A percentile compares a stretch with the other conserved stretches of the same genome.
Evolutionary conservation across 92 coral and sea anemone genomes (phyloP).

Genomic region (Phenganax stokvisi): DNA sequence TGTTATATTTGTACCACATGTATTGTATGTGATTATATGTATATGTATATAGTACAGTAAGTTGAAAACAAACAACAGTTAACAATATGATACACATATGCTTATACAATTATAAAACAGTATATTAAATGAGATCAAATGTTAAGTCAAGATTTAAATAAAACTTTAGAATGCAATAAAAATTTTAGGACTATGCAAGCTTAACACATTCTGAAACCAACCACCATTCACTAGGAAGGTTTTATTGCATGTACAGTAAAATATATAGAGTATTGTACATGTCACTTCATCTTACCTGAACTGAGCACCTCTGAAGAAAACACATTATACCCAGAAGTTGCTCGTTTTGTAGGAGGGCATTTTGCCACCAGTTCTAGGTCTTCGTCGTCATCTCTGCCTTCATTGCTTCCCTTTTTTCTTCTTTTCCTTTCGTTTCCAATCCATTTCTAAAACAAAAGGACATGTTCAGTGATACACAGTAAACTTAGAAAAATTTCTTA

Average conservation of each 20-base stretch:
- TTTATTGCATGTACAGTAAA: not conserved
- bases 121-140: no score
- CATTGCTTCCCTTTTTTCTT: not conserved
- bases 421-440: conserved; percentile 1
- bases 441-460: not conserved
- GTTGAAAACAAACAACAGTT: not conserved
- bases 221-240: no score
- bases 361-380: not conserved
- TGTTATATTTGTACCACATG: no score
- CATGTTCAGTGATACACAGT: no score
- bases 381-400: not conserved
- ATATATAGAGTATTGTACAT: not conserved
- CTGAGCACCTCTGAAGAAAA: not conserved
- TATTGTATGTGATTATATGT: no score
- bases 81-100: not conserved
- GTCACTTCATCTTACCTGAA: not conserved
- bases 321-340: not conserved
- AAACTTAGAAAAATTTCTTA: no score
- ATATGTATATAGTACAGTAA: not conserved
- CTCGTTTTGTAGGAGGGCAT: conserved; percentile 4
- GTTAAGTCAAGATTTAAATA: no score
- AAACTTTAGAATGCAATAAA: no score
- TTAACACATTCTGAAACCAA: no score
- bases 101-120: not conserved
- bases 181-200: no score